Conservation (phyloP, 2,113 vertebrate genomes). For the Archocentrus centrarchus region DNA sequence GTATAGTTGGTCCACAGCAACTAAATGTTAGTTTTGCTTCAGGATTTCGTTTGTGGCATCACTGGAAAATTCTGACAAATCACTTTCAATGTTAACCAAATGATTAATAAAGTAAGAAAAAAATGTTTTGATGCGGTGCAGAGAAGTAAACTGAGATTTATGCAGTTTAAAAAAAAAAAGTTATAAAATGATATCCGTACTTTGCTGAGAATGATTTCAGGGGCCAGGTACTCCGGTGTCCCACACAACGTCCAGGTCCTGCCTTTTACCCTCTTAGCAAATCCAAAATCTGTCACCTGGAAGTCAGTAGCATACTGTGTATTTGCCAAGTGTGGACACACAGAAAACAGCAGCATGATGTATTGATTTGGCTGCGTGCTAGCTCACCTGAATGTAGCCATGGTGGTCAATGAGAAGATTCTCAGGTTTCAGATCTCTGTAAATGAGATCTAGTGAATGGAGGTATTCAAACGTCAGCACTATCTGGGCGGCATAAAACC, state of each 20-base stretch:
- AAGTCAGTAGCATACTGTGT: not conserved
- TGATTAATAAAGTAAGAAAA: not conserved
- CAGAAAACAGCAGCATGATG: not conserved
- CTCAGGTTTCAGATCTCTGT: constrained; percentile 99
- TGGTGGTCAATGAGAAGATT: constrained; percentile 99
- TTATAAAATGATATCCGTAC: constrained; percentile 65
- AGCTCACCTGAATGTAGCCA: constrained; percentile 96
- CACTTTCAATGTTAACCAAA: not conserved
- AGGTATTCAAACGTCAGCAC: constrained; percentile 99
- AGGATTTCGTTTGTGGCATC: not conserved
- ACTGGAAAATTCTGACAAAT: not conserved
- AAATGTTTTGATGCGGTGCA: not conserved
- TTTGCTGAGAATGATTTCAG: constrained; percentile 99
- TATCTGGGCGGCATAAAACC: constrained; percentile 99
- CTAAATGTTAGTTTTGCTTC: not conserved
- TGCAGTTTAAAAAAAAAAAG: not conserved
- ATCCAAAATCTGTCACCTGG: constrained; percentile 98
- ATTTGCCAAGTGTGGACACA: not conserved
- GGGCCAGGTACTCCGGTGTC: constrained; percentile 97
- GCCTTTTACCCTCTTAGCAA: constrained; percentile 99
- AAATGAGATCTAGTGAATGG: constrained; percentile 99
- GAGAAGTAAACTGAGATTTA: not conserved
- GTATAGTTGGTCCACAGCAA: not conserved
- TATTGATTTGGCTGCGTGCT: not conserved
- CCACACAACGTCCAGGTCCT: constrained; percentile 99